These are phyloP conservation scores for Chloropsis hardwickii DNA, from an alignment of 2,113 vertebrate species.

Conservation along the genomic window DNA sequence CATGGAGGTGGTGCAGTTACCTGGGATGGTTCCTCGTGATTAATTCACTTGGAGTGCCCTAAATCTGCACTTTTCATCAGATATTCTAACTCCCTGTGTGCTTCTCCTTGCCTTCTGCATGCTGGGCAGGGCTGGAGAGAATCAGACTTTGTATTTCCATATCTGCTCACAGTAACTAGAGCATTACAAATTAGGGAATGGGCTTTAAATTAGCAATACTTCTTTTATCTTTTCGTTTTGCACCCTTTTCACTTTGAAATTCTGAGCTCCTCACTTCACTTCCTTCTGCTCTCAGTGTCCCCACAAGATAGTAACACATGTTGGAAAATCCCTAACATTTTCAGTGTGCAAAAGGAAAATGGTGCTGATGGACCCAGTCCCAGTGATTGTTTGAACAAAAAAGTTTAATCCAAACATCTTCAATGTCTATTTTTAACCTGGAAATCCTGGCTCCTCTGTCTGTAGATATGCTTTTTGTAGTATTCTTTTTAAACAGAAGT, in stretches of 20 bases:
- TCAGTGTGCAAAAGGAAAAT: background rate
- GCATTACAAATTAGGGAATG: background rate
- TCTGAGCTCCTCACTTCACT: background rate
- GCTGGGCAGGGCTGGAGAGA: background rate
- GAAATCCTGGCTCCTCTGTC: background rate
- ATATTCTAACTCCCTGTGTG: rapidly evolving
- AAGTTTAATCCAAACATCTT: background rate
- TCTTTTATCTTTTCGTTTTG: background rate
- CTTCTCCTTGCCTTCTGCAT: background rate
- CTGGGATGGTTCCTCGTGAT: background rate
- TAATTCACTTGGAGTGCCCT: background rate
- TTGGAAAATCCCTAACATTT: background rate
- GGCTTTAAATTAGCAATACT: background rate
- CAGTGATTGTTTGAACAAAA: background rate
- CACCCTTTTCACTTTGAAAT: background rate
- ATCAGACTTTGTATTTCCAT: background rate
- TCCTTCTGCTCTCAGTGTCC: background rate
- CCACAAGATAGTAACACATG: background rate
- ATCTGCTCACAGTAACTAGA: background rate
- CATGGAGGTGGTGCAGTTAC: background rate
- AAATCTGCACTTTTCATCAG: background rate
- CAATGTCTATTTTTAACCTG: background rate
- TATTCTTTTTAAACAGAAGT: background rate
- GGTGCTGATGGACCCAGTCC: background rate
- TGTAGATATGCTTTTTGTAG: background rate